Base-by-base conservation (phyloP, 2,113 vertebrate species). In the Nannobrachium achirus region DNA sequence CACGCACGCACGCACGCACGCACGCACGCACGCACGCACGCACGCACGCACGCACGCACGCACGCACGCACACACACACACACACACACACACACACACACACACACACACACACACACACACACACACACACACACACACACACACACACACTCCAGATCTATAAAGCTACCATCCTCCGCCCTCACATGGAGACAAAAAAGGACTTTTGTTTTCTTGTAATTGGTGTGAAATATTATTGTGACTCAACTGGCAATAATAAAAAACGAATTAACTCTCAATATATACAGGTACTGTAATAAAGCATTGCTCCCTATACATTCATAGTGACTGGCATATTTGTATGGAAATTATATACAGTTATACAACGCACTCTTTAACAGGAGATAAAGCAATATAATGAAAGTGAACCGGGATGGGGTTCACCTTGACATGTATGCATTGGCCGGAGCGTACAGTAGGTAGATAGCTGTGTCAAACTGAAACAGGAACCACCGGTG, bases 141-240 rank as follows among this genome's bases (percentile, higher is more conserved):
- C 25, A 33, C 25, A 33, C 25, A 33, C 25, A 33, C 25, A 33
- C 40, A 63, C 41, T 76, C 49, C 65, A 44, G 25, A 63, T 76
- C 61, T 52, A 59, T 45, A 66, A 42, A 42, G 81, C 52, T 49
- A 40, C 56, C 50, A 52, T 14, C 49, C 10, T 16, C 53, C 58
- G 25, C 51, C 2, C 42, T 51, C 38, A 25, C 56, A 63, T 8
- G 14, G 25, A 50, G 66, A 18, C 39, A 38, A 66, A 38, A 58
- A 41, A 14, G 7, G 10, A 64, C 53, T 41, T 55, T 11, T 42
- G 39, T 59, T 66, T 63, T 49, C 14, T 55, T 39, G 10, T 51
- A 70, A 78, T 20, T 44, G 38, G 10, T 63, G 16, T 33, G 48
- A 33, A 69, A 56, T 40, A 48, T 19, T 57, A 51, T 60, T 77